A percentile compares a stretch with the other conserved stretches of the same genome.
These are phyloP conservation scores for Hyles euphorbiae DNA, from an alignment of 1,140 invertebrate species.

Conservation along the genomic window DNA sequence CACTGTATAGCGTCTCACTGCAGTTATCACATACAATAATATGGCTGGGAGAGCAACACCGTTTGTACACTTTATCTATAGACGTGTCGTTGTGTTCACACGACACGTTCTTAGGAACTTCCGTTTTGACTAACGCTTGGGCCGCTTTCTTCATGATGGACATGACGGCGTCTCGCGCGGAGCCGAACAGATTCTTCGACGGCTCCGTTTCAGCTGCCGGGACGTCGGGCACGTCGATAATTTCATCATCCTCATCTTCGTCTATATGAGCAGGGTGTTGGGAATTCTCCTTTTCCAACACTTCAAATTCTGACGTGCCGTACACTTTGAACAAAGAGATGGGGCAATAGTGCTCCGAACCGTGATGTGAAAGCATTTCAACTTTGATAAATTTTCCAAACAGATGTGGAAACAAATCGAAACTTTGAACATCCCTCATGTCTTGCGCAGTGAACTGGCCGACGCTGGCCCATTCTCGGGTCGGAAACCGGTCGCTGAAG, in stretches of 20 bases:
- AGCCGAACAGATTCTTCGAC: conserved; percentile 86
- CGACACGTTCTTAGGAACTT: conserved; percentile 75
- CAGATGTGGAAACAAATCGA: conserved; percentile 84
- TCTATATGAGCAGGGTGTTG: conserved; percentile 76
- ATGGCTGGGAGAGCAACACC: conserved; percentile 80
- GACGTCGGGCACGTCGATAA: conserved; percentile 72
- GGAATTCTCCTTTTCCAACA: conserved; percentile 86
- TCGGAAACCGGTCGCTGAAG: conserved; percentile 93
- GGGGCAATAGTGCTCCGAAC: conserved; percentile 98
- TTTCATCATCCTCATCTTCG: conserved; percentile 80
- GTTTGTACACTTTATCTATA: conserved; percentile 69
- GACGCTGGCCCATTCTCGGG: conserved; percentile 92
- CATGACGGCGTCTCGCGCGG: conserved; percentile 89
- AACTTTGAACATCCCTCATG: conserved; percentile 91
- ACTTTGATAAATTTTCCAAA: conserved; percentile 97
- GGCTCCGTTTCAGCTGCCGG: conserved; percentile 63
- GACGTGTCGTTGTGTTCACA: conserved; percentile 62
- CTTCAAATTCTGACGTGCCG: conserved; percentile 94
- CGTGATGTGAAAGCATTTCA: conserved; percentile 95
- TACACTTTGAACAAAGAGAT: conserved; percentile 94
- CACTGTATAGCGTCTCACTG: conserved; percentile 78
- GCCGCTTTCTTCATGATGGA: conserved; percentile 93
- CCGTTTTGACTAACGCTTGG: conserved; percentile 84
- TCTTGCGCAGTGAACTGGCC: conserved; percentile 93
- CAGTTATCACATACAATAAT: conserved; percentile 83